phyloP scores from a whole-genome alignment of 2,113 vertebrate species.

The Dinomys branickii region DNA sequence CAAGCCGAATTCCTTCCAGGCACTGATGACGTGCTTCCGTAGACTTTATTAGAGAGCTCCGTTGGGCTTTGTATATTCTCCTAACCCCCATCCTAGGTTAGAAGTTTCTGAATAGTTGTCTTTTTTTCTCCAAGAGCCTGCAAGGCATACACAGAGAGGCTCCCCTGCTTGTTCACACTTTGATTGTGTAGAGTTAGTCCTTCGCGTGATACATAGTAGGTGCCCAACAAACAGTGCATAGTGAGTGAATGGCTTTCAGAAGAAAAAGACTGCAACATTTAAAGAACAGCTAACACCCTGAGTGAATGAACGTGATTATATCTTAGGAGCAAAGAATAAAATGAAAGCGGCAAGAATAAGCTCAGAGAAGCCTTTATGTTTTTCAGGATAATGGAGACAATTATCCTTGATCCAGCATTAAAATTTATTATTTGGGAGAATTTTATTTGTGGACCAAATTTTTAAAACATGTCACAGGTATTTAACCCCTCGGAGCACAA shows the following conservation, averaged over 20 bases:
- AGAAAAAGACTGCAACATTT: not conserved
- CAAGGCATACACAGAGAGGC: not conserved
- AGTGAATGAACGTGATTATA: not conserved
- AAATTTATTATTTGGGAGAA: constrained; percentile 37
- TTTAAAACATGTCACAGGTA: not conserved
- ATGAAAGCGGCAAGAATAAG: not conserved
- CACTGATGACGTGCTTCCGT: not conserved
- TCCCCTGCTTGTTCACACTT: not conserved
- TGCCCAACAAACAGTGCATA: not conserved
- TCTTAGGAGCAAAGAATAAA: constrained; percentile 8
- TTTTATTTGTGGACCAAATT: constrained; percentile 46
- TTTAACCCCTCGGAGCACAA: constrained; percentile 9
- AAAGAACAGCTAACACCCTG: not conserved
- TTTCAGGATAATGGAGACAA: not conserved
- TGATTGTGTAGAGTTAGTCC: not conserved
- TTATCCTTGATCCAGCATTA: not conserved
- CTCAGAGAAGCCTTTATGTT: not conserved
- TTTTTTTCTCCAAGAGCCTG: not conserved
- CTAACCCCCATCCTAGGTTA: not conserved
- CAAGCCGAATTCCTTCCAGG: not conserved
- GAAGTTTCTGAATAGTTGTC: not conserved
- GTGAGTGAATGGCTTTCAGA: not conserved
- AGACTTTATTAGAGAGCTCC: not conserved
- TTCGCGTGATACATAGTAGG: not conserved
- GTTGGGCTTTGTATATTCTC: not conserved